A percentile compares a stretch with the other conserved stretches of the same genome.
phyloP scores from a whole-genome alignment of 2,888 invertebrate species.

The Zaprionus obscuricornis region DNA sequence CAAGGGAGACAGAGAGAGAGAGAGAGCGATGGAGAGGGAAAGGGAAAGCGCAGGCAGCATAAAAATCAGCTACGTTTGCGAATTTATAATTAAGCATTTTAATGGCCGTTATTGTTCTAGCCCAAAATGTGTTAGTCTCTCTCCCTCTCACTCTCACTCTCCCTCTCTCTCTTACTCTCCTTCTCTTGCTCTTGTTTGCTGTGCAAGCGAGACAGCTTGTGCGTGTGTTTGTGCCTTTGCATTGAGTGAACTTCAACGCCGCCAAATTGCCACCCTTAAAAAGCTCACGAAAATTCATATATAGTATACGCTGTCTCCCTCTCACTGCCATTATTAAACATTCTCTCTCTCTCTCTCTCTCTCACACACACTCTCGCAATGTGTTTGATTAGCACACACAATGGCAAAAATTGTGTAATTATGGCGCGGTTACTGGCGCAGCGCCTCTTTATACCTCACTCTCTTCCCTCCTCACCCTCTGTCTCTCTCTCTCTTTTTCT shows the following conservation, averaged over 20 bases:
- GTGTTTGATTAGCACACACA: constrained; percentile 68
- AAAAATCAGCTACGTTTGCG: constrained; percentile 75
- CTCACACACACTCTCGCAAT: constrained; percentile 3
- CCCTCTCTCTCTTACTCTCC: no score
- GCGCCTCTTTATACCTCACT: not conserved
- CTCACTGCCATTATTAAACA: not conserved
- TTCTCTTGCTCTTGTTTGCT: no score
- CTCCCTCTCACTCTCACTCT: not conserved
- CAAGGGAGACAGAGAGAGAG: not conserved
- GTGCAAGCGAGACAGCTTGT: constrained; percentile 34
- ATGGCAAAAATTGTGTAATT: constrained; percentile 56
- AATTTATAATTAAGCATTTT: constrained; percentile 82
- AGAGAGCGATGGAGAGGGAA: no score
- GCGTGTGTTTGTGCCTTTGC: constrained; percentile 38
- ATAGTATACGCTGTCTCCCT: constrained; percentile 7
- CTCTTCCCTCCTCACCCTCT: not conserved
- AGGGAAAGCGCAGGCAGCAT: constrained; percentile 11
- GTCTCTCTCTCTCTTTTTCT: not conserved
- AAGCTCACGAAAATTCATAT: constrained; percentile 37
- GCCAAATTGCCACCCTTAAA: constrained; percentile 80
- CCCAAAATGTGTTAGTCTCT: constrained; percentile 41
- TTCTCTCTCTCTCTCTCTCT: constrained; percentile 7
- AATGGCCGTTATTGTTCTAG: constrained; percentile 80
- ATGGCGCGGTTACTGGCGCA: constrained; percentile 56
- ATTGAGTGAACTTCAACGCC: constrained; percentile 65